Base-by-base conservation (phyloP, 2,113 vertebrate species). In the Cromileptes altivelis region DNA sequence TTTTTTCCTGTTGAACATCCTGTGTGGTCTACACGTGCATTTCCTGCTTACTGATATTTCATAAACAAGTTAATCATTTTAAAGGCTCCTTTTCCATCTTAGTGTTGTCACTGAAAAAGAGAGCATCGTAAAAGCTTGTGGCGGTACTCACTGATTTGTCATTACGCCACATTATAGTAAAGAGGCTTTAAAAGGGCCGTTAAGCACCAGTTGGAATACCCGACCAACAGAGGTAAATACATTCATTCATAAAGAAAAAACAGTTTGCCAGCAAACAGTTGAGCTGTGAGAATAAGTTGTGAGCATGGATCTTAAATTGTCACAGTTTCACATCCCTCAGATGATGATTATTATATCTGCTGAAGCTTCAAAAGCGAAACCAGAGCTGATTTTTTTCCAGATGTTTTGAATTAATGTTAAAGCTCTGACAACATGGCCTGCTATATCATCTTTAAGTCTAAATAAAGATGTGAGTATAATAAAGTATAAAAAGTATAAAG, bases 251-350 rank as follows among this genome's bases (percentile, higher is more conserved):
- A 25, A 65, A 15, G 14, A 9, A 30, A 13, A 33, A 61, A 69
- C 6, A 52, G 2, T 65, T 19, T 70, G 37, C 56, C 50, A 63
- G 17, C 13, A 75, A 49, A 42, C 50, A 13, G 33, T 72, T 9
- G 42, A 45, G 13, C 42, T 61, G 56, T 80, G 70, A 61, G 13
- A 10, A 61, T 64, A 33, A 47, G 14, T 47, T 71, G 52, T 37
- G 60, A 50, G 13, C n/a, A 18, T 2, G 25, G 37, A 81, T 52
- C 21, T 60, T 3, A 64, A 45, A 8, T 18, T 25, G 50, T 37
- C 52, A 19, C 33, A 62, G 27, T 27, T 7, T 56, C n/a, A 67
- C 19, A n/a, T 30, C 60, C 40, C 10, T 67, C 42, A 15, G 42
- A 67, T 6, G 3, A 30, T 23, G 50, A 70, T 56, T 27, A 60